phyloP scores from a whole-genome alignment of 2,888 invertebrate species.

The Aquatica leii region DNA sequence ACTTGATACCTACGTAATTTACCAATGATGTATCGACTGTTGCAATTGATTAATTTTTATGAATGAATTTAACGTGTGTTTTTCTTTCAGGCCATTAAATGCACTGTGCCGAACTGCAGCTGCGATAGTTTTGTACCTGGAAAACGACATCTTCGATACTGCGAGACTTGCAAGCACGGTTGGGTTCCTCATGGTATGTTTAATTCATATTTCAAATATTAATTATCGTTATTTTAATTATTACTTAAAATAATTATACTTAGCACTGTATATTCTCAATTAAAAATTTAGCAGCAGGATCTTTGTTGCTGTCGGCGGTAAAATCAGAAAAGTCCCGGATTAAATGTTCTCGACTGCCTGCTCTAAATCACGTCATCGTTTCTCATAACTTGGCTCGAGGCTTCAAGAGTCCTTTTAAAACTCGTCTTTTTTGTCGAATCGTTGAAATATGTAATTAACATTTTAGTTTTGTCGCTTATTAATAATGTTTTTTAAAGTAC shows the following conservation, averaged over 20 bases:
- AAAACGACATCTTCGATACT: conserved; percentile 71
- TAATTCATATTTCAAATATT: conserved; percentile 15
- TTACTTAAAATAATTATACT: conserved; percentile 7
- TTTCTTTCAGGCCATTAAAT: conserved; percentile 69
- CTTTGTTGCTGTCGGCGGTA: conserved; percentile 20
- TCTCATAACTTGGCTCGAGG: conserved; percentile 36
- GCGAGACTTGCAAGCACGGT: conserved; percentile 76
- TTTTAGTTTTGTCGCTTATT: conserved; percentile 6
- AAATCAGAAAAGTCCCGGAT: conserved; percentile 25
- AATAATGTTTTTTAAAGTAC: not conserved
- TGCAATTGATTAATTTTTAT: conserved; percentile 2
- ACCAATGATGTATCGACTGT: no score
- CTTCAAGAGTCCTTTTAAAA: conserved; percentile 13
- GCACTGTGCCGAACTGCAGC: conserved; percentile 71
- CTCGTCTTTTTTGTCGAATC: conserved; percentile 8
- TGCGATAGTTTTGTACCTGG: conserved; percentile 77
- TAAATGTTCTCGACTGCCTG: conserved; percentile 32
- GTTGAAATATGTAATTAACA: conserved; percentile 6
- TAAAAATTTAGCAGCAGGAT: conserved; percentile 13
- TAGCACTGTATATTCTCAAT: conserved; percentile 14
- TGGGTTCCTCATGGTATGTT: conserved; percentile 80
- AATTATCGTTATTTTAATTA: conserved; percentile 16
- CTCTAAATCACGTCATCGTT: conserved; percentile 42
- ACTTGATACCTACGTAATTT: no score
- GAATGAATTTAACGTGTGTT: conserved; percentile 28